phyloP scores from a whole-genome alignment of 2,888 invertebrate species.

The Agriotes lineatus region DNA sequence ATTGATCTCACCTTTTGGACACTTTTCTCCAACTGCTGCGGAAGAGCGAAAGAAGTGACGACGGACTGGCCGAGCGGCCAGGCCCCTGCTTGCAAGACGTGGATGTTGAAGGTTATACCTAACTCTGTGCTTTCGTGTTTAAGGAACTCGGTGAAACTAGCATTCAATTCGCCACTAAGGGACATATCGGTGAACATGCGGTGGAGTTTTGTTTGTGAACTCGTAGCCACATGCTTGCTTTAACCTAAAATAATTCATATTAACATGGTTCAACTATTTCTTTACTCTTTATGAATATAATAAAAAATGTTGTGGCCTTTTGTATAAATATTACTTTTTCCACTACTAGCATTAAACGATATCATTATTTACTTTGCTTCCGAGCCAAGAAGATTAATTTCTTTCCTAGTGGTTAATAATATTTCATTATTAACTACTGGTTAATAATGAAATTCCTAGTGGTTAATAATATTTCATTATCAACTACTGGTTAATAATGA shows the following conservation, averaged over 20 bases:
- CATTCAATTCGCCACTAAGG: slow-evolving; percentile 90
- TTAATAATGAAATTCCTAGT: no score
- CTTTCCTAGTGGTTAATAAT: no score
- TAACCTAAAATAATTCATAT: slow-evolving; percentile 43
- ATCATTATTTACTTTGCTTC: no score
- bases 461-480: no score
- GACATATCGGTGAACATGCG: slow-evolving; percentile 99
- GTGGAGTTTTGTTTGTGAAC: slow-evolving; percentile 98
- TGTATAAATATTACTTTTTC: no score
- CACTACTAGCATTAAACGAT: no score
- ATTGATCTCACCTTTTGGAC: slow-evolving; percentile 74
- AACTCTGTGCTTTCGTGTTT: slow-evolving; percentile 76
- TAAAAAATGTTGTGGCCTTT: no score
- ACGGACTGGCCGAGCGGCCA: slow-evolving; percentile 93
- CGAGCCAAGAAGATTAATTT: no score
- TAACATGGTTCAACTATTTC: no score
- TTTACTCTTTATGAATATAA: no score
- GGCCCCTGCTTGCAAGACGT: slow-evolving; percentile 90
- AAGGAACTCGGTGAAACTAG: slow-evolving; percentile 83
- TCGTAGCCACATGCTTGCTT: slow-evolving; percentile 97
- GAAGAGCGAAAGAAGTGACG: slow-evolving; percentile 86
- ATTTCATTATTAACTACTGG: no score
- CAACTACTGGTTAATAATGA: no score
- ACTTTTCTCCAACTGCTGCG: slow-evolving; percentile 90
- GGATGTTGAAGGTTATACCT: slow-evolving; percentile 73